Evolutionary conservation across 1,140 invertebrate species (phyloP), one percentile per base, ranked within the genome.

Genomic region (Heliconius melpomene): DNA sequence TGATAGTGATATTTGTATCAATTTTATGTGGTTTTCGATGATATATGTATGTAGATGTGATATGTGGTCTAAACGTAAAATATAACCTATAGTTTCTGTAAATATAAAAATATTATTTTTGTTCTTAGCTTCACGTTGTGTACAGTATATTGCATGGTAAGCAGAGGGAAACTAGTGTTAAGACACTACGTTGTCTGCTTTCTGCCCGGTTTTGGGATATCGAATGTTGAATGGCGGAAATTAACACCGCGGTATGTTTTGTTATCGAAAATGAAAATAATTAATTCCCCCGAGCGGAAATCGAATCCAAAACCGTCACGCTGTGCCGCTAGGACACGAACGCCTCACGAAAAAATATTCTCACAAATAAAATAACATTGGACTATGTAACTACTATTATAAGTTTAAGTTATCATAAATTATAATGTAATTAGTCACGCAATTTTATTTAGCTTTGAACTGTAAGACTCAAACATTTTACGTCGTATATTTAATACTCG

Each of bases 1-100:
- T 26, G 26, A 70, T 71, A 71, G 74, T 29, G 16, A 7, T 0
- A n/a, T 13, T 7, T 38, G 32, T 75, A 66, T 66, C 32, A 70
- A 50, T 74, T n/a, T 50, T 46, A n/a, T 77, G 60, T 46, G 38
- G 57, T 71, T 71, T 29, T 40, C 1, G 18, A 72, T 72, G 71
- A 72, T 23, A n/a, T 72, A 11, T 9, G 1, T 23, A 23, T 23
- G 7, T n/a, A 54, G 13, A 46, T 16, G 6, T 16, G 5, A 16
- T 16, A 52, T 2, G n/a, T 26, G 54, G 54, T 23, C 54, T 57
- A 9, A 57, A 60, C 7, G 8, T 52, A 7, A n/a, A n/a, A 23
- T 9, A n/a, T 66, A 13, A 13, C 60, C 6, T 36, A 5, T 16
- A 16, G 13, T 46, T 46, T 13, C 5, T 16, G 7, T 26, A 23